Conservation (phyloP, 2,888 invertebrate genomes). For the Pollenia labialis region DNA sequence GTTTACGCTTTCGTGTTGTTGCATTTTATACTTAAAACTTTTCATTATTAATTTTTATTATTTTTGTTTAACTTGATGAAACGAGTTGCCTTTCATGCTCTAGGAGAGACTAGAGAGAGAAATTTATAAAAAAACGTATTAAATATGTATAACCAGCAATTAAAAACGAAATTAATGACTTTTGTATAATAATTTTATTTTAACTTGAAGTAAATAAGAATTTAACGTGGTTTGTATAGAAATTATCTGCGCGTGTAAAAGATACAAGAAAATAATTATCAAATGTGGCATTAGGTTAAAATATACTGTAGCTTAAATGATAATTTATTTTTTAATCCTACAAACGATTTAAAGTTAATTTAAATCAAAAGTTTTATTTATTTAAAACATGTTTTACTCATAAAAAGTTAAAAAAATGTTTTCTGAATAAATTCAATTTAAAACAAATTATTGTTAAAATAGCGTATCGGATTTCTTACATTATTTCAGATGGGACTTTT, state of each 20-base stretch:
- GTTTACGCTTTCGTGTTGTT: constrained; percentile 9
- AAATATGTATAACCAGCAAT: constrained; percentile 41
- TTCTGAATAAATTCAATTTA: no score
- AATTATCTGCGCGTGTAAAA: no score
- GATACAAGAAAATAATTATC: not conserved
- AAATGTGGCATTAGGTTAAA: not conserved
- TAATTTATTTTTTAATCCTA: no score
- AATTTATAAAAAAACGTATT: constrained; percentile 50
- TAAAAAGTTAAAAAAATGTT: no score
- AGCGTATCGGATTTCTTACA: no score
- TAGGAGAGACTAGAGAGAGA: not conserved
- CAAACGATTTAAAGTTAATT: no score
- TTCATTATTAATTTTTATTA: constrained; percentile 6
- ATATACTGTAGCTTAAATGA: not conserved
- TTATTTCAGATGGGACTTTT: no score
- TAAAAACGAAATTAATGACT: constrained; percentile 58
- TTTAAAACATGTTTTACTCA: no score
- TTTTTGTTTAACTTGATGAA: not conserved
- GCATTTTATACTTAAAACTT: not conserved
- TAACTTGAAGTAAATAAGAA: constrained; percentile 1
- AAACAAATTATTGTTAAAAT: no score
- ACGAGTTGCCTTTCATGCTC: constrained; percentile 20
- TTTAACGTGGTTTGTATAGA: constrained; percentile 9
- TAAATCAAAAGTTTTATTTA: no score
- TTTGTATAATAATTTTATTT: constrained; percentile 17